Base-by-base conservation (phyloP, 2,888 invertebrate species). In the Drosophila pseudotakahashii region DNA sequence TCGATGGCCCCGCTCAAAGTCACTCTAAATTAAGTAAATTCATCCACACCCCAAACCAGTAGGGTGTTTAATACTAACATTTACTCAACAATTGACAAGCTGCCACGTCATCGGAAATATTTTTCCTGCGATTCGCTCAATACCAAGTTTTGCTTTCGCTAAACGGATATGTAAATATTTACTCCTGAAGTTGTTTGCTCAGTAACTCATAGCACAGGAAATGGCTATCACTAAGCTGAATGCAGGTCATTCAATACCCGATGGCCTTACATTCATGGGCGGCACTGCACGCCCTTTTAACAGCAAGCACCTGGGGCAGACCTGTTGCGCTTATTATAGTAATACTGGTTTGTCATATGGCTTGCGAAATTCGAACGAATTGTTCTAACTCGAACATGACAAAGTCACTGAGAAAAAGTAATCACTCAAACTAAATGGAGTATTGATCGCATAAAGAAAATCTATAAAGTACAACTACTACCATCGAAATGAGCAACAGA, bases 271-370 rank as follows among this genome's bases (percentile, higher is more conserved):
- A 45, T 13, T 61, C 44, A 61, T 23, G 36, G 60, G 37, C 60
- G 37, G 32, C 37, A 32, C 37, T 62, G 61, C 61, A 37, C 60
- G 37, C 60, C 61, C 61, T 62, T 59, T 54, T 30, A 3, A 9
- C 54, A 32, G 39, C 30, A 16, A 48, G 45, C 37, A 48, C 16
- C 32, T 63, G 41, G 14, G 42, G 42, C 48, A 36, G 39, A 37
- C 19, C 32, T 34, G 47, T 64, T 59, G 19, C 51, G 47, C 39
- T 37, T 48, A 55, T 60, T 71, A 50, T 37, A 60, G 37, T 37
- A 41, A 71, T 66, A 51, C 70, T 41, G 62, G 62, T 71, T 60
- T 70, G 55, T 61, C 59, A 59, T 41, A 68, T 47, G 14, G 26
- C 23, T 47, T n/a, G 67, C 50, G 23, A 34, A 26, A 30, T 37